Evolutionary conservation across 2,888 invertebrate genomes (phyloP).

Genomic region (Drosophila subsilvestris): DNA sequence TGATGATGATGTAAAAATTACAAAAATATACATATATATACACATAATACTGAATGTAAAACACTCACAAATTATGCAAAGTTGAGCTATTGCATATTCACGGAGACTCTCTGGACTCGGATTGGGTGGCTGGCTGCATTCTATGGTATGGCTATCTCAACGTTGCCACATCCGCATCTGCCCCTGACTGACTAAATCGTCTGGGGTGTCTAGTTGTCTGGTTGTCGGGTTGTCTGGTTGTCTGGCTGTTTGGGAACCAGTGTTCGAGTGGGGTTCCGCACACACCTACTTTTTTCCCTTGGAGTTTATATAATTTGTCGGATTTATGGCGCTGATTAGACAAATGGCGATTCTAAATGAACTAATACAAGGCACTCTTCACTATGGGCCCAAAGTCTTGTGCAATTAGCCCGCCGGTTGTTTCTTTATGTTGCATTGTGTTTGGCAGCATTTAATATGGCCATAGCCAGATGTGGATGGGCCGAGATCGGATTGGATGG

Average conservation of each 20-base stretch:
- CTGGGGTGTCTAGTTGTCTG: slow-evolving; percentile 7
- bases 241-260: slow-evolving; percentile 21
- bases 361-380: slow-evolving; percentile 36
- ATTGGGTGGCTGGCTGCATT: slow-evolving; percentile 43
- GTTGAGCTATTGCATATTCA: slow-evolving; percentile 60
- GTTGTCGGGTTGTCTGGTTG: slow-evolving; percentile 9
- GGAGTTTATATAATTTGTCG: slow-evolving; percentile 73
- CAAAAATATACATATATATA: slow-evolving; percentile 28
- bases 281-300: slow-evolving; percentile 67
- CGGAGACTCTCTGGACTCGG: slow-evolving; percentile 17
- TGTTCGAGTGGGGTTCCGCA: slow-evolving; percentile 56
- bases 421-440: slow-evolving; percentile 74
- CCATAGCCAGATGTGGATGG: slow-evolving; percentile 31
- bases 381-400: slow-evolving; percentile 41
- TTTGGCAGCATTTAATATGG: slow-evolving; percentile 23
- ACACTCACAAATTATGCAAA: slow-evolving; percentile 72
- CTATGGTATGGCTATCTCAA: slow-evolving; percentile 31
- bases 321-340: slow-evolving; percentile 70
- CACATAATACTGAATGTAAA: slow-evolving; percentile 56
- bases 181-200: slow-evolving; percentile 40
- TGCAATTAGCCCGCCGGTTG: slow-evolving; percentile 70
- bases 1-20: slow-evolving; percentile 62
- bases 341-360: slow-evolving; percentile 66
- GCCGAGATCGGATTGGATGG: slow-evolving; percentile 1
- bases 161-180: slow-evolving; percentile 71